These are phyloP conservation scores for Marmota monax DNA, from an alignment of 2,113 vertebrate genomes.

Conservation along the genomic window DNA sequence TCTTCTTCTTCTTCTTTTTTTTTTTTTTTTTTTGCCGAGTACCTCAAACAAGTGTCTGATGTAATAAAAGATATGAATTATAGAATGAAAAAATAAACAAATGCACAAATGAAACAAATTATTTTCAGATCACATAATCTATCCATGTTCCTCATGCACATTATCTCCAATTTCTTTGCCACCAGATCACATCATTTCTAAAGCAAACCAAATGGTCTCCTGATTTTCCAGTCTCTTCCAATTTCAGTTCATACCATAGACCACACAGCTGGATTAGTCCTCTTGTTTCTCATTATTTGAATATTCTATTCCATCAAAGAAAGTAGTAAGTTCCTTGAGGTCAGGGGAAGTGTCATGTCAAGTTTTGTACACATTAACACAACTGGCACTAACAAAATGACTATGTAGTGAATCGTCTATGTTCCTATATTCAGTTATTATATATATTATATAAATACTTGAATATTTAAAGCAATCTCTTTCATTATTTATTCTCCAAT, in stretches of 20 bases:
- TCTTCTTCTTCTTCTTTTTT: neutral
- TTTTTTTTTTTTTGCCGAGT: neutral
- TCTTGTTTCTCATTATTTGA: neutral
- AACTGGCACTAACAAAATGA: neutral
- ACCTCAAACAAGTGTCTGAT: neutral
- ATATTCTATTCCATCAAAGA: neutral
- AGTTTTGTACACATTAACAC: neutral
- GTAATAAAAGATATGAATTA: neutral
- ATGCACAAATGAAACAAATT: neutral
- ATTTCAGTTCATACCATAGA: neutral
- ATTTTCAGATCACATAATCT: neutral
- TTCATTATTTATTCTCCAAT: conserved; percentile 26
- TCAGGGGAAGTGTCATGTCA: neutral
- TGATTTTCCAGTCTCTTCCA: neutral
- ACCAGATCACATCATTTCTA: neutral
- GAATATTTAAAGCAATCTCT: conserved; percentile 3
- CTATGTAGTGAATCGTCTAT: neutral
- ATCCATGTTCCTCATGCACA: neutral
- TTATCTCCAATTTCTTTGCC: neutral
- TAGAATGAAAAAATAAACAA: neutral
- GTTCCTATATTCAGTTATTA: neutral
- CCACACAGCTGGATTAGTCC: neutral
- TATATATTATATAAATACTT: neutral
- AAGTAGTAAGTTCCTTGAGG: neutral
- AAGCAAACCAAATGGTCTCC: conserved; percentile 21